These are phyloP conservation scores for Silurus meridionalis DNA, from an alignment of 2,113 vertebrate genomes.

Conservation along the genomic window DNA sequence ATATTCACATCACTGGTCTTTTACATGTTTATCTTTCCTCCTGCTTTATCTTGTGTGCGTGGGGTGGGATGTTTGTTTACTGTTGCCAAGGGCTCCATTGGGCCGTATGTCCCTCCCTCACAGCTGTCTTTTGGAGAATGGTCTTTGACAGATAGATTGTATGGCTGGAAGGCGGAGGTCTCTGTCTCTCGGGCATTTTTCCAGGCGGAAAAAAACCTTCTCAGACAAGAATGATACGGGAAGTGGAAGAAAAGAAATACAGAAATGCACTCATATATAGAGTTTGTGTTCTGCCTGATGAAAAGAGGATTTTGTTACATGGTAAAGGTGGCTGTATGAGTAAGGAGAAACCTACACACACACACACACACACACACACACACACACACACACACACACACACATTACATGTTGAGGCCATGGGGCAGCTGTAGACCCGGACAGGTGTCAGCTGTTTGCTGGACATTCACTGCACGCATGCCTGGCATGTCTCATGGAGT, in stretches of 20 bases:
- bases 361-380: constrained; percentile 38
- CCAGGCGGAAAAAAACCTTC: constrained; percentile 28
- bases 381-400: constrained; percentile 38
- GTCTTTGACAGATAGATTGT: constrained; percentile 34
- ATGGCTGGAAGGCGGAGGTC: constrained; percentile 30
- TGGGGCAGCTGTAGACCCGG: constrained; percentile 39
- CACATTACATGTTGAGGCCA: constrained; percentile 22
- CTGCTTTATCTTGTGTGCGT: background rate
- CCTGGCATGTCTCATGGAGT: background rate
- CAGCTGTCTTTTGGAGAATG: constrained; percentile 67
- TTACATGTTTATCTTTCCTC: background rate
- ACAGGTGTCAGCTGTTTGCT: constrained; percentile 56
- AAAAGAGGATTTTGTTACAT: background rate
- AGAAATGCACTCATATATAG: constrained; percentile 40
- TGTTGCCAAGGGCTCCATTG: constrained; percentile 59
- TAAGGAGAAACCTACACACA: constrained; percentile 58
- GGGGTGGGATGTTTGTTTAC: constrained; percentile 37
- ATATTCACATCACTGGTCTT: background rate
- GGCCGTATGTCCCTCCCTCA: constrained; percentile 50
- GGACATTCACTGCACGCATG: background rate
- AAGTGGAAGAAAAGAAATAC: constrained; percentile 11
- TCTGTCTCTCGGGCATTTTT: constrained; percentile 60
- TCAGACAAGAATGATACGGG: constrained; percentile 42
- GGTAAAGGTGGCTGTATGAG: constrained; percentile 23
- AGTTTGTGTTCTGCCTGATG: constrained; percentile 11